Evolutionary conservation across 2,797 vertebrate genomes (phyloP).

Genomic region (Syndactyla subalaris): DNA sequence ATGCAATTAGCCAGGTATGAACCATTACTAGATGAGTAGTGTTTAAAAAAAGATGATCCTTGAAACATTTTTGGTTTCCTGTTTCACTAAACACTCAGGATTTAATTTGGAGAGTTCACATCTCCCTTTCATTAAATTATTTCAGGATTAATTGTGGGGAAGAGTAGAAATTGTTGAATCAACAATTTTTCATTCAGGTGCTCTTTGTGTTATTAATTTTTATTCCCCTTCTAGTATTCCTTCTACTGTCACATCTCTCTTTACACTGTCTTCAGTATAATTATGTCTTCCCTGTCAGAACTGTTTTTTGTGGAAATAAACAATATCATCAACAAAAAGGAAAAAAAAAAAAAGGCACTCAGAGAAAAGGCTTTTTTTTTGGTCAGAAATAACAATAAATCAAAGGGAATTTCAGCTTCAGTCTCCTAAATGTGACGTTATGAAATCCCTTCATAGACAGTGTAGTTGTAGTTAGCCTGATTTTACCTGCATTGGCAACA

Average conservation of each 20-base stretch:
- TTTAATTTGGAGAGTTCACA: slow-evolving; percentile 53
- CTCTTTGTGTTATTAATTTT: slow-evolving; percentile 23
- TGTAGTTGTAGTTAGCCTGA: not conserved
- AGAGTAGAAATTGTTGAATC: not conserved
- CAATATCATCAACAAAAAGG: not conserved
- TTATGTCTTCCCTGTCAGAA: not conserved
- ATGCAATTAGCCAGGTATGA: slow-evolving; percentile 29
- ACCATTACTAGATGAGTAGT: not conserved
- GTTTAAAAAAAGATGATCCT: slow-evolving; percentile 44
- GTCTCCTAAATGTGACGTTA: not conserved
- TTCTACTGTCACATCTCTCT: not conserved
- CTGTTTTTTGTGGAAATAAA: not conserved
- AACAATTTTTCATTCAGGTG: slow-evolving; percentile 1
- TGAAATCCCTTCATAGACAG: not conserved
- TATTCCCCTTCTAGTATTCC: not conserved
- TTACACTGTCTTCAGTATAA: slow-evolving; percentile 14
- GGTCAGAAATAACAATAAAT: not conserved
- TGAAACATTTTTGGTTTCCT: slow-evolving; percentile 46
- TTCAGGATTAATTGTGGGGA: slow-evolving; percentile 36
- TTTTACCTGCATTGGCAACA: not conserved
- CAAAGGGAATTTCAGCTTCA: not conserved
- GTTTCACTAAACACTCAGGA: slow-evolving; percentile 37
- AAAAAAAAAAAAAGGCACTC: not conserved
- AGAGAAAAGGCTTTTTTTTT: not conserved
- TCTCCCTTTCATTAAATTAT: slow-evolving; percentile 42